Evolutionary conservation across 35 echinoderm and acorn worm genomes (phyloP).

Genomic region (Apostichopus japonicus): DNA sequence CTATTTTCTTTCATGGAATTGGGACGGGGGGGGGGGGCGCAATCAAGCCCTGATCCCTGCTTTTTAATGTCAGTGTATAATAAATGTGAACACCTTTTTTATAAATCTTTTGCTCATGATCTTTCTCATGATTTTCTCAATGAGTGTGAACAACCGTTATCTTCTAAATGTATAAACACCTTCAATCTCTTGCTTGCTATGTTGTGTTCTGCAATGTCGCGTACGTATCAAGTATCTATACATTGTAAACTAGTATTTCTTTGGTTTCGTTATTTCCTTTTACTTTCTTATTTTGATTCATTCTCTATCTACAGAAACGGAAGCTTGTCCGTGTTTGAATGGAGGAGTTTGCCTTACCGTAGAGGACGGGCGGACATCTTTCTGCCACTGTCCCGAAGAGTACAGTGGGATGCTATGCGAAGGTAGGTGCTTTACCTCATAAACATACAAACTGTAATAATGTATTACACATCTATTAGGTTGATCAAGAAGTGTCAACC

Average conservation of each 20-base stretch:
- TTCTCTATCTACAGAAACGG: neutral
- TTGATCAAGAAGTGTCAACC: neutral
- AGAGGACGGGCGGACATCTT: neutral
- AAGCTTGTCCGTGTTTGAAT: constrained; percentile 20
- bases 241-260: neutral
- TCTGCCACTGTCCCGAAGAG: neutral
- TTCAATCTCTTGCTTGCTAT: neutral
- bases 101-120: too few relatives aligned
- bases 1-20: too few relatives aligned
- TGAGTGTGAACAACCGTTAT: neutral
- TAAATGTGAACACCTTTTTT: too few relatives aligned
- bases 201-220: neutral
- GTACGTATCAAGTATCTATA: neutral
- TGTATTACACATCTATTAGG: neutral
- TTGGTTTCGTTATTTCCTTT: neutral
- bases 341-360: neutral
- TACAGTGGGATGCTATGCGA: constrained; percentile 4
- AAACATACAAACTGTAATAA: neutral
- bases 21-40: too few relatives aligned
- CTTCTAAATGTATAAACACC: neutral
- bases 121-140: neutral
- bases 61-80: too few relatives aligned
- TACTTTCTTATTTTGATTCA: neutral
- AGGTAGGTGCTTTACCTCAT: neutral
- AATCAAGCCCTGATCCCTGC: too few relatives aligned